Conservation (phyloP, 2,797 vertebrate genomes). For the Bucorvus abyssinicus region DNA sequence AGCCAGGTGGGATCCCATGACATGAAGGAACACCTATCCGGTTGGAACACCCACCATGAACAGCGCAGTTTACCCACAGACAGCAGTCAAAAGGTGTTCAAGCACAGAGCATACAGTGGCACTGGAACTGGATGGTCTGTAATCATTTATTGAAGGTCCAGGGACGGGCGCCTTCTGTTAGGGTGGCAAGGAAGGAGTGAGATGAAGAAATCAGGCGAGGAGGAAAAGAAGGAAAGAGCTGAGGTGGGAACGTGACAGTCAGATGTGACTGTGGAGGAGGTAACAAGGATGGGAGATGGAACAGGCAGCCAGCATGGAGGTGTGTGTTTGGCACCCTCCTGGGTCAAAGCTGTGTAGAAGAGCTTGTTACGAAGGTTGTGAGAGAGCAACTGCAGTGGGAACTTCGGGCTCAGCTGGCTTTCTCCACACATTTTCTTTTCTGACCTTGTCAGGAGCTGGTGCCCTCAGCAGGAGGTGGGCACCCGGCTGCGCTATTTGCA, state of each 20-base stretch:
- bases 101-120: not conserved
- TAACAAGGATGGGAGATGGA: not conserved
- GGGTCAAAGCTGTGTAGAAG: not conserved
- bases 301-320: not conserved
- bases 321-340: not conserved
- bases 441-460: not conserved
- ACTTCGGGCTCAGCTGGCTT: not conserved
- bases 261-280: constrained; percentile 40
- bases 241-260: constrained; percentile 25
- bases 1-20: not conserved
- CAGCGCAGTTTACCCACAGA: not conserved
- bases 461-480: not conserved
- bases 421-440: not conserved
- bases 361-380: not conserved
- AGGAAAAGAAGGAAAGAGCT: not conserved
- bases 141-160: not conserved
- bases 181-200: not conserved
- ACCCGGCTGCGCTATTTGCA: not conserved
- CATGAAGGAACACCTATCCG: not conserved
- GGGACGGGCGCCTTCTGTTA: not conserved
- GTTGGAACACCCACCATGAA: fast-evolving
- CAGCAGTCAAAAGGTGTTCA: not conserved
- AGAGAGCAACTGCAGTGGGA: not conserved
- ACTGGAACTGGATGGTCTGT: not conserved
- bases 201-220: not conserved